Conservation (phyloP, 2,888 invertebrate species). For the Drosophila algonquin region DNA sequence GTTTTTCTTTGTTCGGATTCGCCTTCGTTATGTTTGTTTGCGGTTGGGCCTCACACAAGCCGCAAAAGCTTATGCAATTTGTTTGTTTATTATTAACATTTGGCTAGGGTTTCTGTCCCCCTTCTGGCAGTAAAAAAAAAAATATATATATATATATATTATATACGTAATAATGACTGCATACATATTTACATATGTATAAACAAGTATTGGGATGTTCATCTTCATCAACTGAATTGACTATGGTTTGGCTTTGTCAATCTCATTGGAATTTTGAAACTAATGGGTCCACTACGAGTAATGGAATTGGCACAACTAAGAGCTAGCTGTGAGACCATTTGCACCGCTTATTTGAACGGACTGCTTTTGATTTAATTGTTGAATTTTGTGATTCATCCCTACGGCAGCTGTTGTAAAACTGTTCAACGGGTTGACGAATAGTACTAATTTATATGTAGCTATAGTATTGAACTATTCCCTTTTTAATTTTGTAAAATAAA, state of each 20-base stretch:
- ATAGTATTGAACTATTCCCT: background rate
- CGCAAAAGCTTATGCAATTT: constrained; percentile 29
- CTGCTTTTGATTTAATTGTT: background rate
- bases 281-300: background rate
- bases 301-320: background rate
- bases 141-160: too few species aligned
- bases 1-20: constrained; percentile 16
- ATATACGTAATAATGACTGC: too few species aligned
- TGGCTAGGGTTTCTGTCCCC: constrained; percentile 11
- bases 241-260: background rate
- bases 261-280: background rate
- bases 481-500: background rate
- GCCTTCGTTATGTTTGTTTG: background rate
- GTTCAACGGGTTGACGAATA: background rate
- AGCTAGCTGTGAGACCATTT: background rate
- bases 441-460: background rate
- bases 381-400: background rate
- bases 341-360: background rate
- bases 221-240: background rate
- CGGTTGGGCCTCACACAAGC: constrained; percentile 1
- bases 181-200: too few species aligned
- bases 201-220: too few species aligned
- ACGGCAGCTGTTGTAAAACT: background rate
- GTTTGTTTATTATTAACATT: constrained; percentile 25
- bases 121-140: background rate